Conservation (phyloP, 2,797 vertebrate genomes). For the Lemur catta region DNA sequence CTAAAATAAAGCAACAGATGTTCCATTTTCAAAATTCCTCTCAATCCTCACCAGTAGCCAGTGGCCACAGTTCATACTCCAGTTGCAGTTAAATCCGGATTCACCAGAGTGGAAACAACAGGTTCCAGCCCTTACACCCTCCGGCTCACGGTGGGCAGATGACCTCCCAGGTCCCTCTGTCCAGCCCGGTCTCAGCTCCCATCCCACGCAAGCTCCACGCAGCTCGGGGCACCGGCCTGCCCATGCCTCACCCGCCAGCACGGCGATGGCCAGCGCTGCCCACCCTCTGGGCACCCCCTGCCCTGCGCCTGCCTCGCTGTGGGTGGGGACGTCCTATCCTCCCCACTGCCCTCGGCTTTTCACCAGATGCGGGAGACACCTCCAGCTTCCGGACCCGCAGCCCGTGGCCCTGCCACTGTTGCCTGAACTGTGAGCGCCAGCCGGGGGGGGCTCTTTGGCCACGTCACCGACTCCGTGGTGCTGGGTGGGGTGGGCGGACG, state of each 20-base stretch:
- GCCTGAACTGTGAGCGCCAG: too few species aligned
- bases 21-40: not conserved
- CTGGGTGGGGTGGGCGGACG: too few species aligned
- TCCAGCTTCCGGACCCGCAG: not conserved
- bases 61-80: too few species aligned
- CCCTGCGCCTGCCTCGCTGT: not conserved
- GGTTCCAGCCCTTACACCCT: rapidly evolving
- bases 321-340: not conserved
- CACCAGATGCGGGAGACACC: rapidly evolving
- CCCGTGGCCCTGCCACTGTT: not conserved
- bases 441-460: too few species aligned
- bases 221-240: not conserved
- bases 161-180: not conserved
- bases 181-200: not conserved
- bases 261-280: not conserved
- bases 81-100: not conserved
- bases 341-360: too few species aligned
- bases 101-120: rapidly evolving
- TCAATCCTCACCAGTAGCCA: not conserved
- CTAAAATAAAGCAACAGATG: not conserved
- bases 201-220: not conserved
- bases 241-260: not conserved
- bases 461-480: too few species aligned
- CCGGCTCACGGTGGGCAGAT: too few species aligned
- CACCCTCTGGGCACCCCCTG: not conserved